Evolutionary conservation across 2,888 invertebrate species (phyloP).

Genomic region (Resseliella maxima): DNA sequence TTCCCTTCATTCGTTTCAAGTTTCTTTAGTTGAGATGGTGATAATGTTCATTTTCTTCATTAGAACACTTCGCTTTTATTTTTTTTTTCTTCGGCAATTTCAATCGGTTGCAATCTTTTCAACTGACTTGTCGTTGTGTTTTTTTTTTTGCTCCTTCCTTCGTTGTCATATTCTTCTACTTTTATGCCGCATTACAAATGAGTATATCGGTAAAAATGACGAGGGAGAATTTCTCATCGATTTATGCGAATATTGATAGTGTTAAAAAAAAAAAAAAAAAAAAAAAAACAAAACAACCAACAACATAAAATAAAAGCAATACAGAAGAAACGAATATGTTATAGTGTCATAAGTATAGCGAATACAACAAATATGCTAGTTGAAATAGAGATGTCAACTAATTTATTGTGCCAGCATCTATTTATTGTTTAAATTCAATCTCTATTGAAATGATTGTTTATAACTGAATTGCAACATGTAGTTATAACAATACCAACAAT

Average conservation of each 20-base stretch:
- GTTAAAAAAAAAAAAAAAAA: not conserved
- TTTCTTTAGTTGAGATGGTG: not conserved
- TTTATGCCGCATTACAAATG: not conserved
- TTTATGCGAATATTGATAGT: conserved; percentile 49
- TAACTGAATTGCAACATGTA: conserved; percentile 51
- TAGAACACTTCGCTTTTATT: not conserved
- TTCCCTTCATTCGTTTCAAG: conserved; percentile 9
- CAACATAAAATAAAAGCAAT: not conserved
- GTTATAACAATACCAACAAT: conserved; percentile 27
- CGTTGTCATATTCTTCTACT: not conserved
- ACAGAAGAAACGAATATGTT: not conserved
- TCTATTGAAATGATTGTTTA: conserved; percentile 53
- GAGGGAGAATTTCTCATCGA: conserved; percentile 24
- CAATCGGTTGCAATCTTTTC: conserved; percentile 43
- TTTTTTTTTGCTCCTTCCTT: not conserved
- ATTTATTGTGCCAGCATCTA: conserved; percentile 35
- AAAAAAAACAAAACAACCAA: not conserved
- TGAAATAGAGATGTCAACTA: conserved; percentile 54
- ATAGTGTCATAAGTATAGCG: conserved; percentile 20
- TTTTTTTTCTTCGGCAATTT: conserved; percentile 38
- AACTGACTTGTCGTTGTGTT: not conserved
- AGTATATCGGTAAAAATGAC: not conserved
- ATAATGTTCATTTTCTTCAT: conserved; percentile 46
- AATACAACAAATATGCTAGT: not conserved
- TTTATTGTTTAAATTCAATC: conserved; percentile 25